Conservation (phyloP, 2,797 vertebrate genomes). For the Sphenodon punctatus region DNA sequence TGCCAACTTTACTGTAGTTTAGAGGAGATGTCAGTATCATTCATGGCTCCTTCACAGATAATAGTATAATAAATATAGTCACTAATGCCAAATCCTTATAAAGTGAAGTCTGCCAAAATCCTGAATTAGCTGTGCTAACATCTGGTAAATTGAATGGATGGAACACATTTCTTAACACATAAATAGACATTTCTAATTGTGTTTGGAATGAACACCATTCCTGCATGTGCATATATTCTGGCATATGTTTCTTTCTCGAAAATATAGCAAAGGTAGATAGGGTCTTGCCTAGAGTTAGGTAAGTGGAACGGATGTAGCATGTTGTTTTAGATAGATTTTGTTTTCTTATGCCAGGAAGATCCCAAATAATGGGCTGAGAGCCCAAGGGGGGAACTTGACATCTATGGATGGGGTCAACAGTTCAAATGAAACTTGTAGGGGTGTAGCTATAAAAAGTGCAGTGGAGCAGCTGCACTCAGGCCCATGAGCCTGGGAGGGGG, state of each 20-base stretch:
- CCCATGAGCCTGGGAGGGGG: no score
- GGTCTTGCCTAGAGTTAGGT: no score
- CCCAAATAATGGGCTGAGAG: no score
- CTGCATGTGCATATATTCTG: not conserved
- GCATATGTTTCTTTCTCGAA: not conserved
- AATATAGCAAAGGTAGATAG: not conserved
- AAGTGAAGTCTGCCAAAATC: not conserved
- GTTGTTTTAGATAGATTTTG: no score
- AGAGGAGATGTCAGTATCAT: slow-evolving; percentile 12
- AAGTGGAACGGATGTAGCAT: no score
- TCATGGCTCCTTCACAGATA: slow-evolving; percentile 32
- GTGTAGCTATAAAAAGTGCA: no score
- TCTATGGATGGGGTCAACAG: no score
- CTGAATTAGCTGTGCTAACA: slow-evolving; percentile 6
- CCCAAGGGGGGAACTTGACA: no score
- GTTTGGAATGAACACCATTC: not conserved
- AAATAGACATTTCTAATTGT: not conserved
- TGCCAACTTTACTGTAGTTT: not conserved
- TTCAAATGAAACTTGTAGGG: no score
- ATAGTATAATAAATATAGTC: slow-evolving; percentile 29
- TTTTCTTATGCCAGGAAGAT: no score
- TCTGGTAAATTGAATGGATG: not conserved
- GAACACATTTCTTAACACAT: not conserved
- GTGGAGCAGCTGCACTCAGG: no score
- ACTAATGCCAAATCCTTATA: not conserved